Conservation (phyloP, 2,797 vertebrate genomes). For the Coilia nasus region DNA sequence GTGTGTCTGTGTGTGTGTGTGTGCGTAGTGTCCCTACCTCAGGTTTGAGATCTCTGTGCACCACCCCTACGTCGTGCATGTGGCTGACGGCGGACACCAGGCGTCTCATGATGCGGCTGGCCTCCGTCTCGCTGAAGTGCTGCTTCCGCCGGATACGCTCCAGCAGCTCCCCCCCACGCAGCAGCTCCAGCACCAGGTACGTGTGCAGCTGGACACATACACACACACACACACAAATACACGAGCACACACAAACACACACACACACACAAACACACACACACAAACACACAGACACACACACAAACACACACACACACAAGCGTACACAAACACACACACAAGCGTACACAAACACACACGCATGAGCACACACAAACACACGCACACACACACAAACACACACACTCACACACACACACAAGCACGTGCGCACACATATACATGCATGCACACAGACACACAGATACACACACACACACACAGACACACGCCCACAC, state of each 20-base stretch:
- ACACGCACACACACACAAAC: too few species aligned
- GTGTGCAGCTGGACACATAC: constrained; percentile 86
- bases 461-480: too few species aligned
- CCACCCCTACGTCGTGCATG: constrained; percentile 98
- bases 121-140: constrained; percentile 96
- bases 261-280: not conserved
- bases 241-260: not conserved
- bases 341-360: too few species aligned
- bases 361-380: too few species aligned
- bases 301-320: constrained; percentile 21
- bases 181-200: constrained; percentile 92
- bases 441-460: too few species aligned
- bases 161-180: constrained; percentile 93
- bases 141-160: constrained; percentile 94
- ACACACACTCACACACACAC: too few species aligned
- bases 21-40: constrained; percentile 78
- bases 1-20: not conserved
- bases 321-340: constrained; percentile 25
- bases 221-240: not conserved
- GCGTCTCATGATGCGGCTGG: constrained; percentile 94
- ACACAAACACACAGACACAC: not conserved
- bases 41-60: constrained; percentile 95
- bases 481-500: too few species aligned
- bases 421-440: too few species aligned
- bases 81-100: constrained; percentile 97